Base-by-base conservation (phyloP, 2,113 vertebrate genomes). In the Brienomyrus brachyistius region DNA sequence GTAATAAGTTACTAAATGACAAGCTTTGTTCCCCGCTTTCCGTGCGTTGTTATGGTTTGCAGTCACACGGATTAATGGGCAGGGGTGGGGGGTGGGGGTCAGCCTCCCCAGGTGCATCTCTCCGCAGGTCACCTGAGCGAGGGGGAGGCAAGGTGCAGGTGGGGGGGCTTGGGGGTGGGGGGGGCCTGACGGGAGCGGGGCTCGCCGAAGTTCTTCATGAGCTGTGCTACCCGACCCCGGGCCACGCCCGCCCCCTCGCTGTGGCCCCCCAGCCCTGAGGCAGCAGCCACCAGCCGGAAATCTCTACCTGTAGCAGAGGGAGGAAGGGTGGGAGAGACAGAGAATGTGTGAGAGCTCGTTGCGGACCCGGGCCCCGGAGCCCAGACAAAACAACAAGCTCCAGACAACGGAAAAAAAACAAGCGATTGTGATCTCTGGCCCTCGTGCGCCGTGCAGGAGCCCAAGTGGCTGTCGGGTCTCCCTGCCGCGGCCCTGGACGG, bases 221-320 rank as follows among this genome's bases (percentile, higher is more conserved):
- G 94, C 92, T 95, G 93, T 86, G 95, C 96, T 89, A 96, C 96
- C 0, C 96, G 94, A 66, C 96, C 94, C 1, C 93, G 93, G 83
- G 94, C 94, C 23, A 91, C 70, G 3, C 91, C 90, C 31, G 52
- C 56, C 0, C 91, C 35, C 48, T 52, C 13, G 15, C 27, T 87
- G 10, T 62, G 91, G 80, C 90, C 92, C 50, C 89, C 48, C 0
- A 90, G 70, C 40, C 91, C 92, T 40, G 85, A 91, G 77, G 91
- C 90, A 1, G 82, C 92, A 0, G 94, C 92, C 40, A 90, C 84
- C 54, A 91, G 88, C 7, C 74, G 84, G 6, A 83, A 50, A 70
- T 91, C 92, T 92, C 89, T 91, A 23, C 90, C 95, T 95, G 88
- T 8, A 19, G 88, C 48, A 23, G 40, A 89, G 86, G 90, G 19